Conservation (phyloP, 2,888 invertebrate species). For the Agrochola lota region DNA sequence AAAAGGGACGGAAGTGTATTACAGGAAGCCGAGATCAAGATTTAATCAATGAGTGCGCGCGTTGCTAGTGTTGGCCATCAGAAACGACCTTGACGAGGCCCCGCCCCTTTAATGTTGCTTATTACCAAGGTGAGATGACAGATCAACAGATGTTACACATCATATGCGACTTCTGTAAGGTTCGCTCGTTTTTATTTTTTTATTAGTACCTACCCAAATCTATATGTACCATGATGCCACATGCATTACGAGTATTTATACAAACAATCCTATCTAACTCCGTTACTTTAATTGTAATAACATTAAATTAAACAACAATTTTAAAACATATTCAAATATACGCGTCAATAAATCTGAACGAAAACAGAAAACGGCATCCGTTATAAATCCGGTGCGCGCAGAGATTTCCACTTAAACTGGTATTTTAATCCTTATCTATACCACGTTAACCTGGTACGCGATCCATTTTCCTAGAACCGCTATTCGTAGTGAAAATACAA, state of each 20-base stretch:
- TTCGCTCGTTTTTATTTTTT: neutral
- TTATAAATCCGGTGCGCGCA: constrained; percentile 26
- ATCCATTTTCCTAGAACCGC: constrained; percentile 65
- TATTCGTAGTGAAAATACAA: constrained; percentile 66
- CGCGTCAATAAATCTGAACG: constrained; percentile 31
- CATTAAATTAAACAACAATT: neutral
- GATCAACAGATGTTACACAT: too few relatives aligned
- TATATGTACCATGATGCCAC: neutral
- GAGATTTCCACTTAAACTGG: constrained; percentile 27
- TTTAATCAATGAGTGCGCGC: too few relatives aligned
- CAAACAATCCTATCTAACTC: neutral
- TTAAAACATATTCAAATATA: constrained; percentile 11
- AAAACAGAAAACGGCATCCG: constrained; percentile 19
- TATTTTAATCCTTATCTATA: constrained; percentile 43
- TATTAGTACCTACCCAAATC: neutral
- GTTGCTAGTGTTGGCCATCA: too few relatives aligned
- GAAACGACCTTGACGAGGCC: too few relatives aligned
- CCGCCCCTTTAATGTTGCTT: too few relatives aligned
- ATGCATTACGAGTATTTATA: neutral
- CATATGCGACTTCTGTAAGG: too few relatives aligned
- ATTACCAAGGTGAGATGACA: too few relatives aligned
- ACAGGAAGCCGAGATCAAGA: too few relatives aligned
- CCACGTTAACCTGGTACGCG: constrained; percentile 39
- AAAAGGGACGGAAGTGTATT: too few relatives aligned
- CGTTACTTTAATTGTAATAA: neutral